These are phyloP conservation scores for Chlorodrepanis virens DNA, from an alignment of 2,113 vertebrate genomes.

Conservation along the genomic window DNA sequence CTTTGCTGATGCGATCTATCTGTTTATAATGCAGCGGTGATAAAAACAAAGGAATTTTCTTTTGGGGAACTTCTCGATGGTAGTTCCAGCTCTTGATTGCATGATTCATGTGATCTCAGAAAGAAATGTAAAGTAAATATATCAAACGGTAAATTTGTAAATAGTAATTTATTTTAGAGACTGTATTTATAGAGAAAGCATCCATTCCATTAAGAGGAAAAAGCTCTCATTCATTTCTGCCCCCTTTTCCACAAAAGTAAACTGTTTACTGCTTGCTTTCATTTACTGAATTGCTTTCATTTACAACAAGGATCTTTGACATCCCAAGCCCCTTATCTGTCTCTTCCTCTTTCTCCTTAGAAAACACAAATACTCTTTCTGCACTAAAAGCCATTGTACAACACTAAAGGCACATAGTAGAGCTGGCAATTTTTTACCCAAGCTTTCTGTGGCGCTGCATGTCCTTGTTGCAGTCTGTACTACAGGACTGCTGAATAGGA, in stretches of 20 bases:
- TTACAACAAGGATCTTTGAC: neutral
- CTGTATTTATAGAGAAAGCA: neutral
- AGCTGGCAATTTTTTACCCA: neutral
- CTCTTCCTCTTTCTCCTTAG: neutral
- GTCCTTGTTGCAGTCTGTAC: neutral
- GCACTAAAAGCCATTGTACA: neutral
- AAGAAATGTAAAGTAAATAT: constrained; percentile 5
- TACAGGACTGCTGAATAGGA: neutral
- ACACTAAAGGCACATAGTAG: neutral
- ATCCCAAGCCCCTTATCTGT: neutral
- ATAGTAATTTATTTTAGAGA: neutral
- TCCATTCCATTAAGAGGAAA: neutral
- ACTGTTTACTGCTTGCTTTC: neutral
- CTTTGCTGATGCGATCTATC: neutral
- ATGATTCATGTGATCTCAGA: neutral
- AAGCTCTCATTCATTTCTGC: neutral
- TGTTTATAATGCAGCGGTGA: neutral
- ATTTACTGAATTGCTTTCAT: neutral
- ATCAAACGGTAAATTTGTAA: neutral
- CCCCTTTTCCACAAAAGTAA: neutral
- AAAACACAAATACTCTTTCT: neutral
- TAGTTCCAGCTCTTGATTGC: neutral
- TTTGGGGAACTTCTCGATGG: neutral
- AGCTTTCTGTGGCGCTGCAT: neutral
- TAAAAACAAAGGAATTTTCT: neutral